Evolutionary conservation across 2,113 vertebrate genomes (phyloP).

Genomic region (Rostratula benghalensis): DNA sequence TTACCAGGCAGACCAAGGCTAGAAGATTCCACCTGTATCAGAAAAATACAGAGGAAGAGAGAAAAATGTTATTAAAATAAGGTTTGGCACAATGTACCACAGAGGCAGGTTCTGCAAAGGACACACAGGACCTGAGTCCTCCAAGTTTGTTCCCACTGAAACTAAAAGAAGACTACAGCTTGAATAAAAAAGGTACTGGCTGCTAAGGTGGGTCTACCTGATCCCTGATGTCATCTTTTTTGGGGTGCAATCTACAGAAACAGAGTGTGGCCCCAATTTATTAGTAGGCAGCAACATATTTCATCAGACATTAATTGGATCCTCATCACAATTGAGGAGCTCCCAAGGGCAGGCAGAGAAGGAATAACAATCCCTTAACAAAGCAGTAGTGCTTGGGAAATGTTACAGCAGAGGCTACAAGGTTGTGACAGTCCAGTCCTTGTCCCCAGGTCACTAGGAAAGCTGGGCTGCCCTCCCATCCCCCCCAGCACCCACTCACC

Average conservation of each 20-base stretch:
- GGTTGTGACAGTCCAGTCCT: background rate
- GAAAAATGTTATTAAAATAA: rapidly evolving
- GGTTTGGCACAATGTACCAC: too few species aligned
- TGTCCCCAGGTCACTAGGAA: background rate
- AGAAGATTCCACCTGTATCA: slow-evolving; percentile 76
- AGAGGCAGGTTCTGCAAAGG: background rate
- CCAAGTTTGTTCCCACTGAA: background rate
- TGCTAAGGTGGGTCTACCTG: background rate
- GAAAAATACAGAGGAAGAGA: background rate
- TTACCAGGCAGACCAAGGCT: slow-evolving; percentile 61
- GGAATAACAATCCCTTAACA: background rate
- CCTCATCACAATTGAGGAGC: background rate
- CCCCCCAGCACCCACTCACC: slow-evolving; percentile 27
- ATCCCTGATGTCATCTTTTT: background rate
- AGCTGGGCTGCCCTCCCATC: background rate
- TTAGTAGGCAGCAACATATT: background rate
- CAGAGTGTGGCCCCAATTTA: background rate
- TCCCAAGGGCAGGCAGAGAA: background rate
- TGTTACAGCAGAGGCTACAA: background rate
- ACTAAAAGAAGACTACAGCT: rapidly evolving
- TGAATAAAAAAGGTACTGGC: background rate
- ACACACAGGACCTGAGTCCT: rapidly evolving
- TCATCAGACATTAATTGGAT: background rate
- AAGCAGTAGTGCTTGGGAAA: background rate
- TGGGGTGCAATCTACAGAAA: background rate